phyloP scores from a whole-genome alignment of 2,888 invertebrate genomes.

The Caenorhabditis sp. region DNA sequence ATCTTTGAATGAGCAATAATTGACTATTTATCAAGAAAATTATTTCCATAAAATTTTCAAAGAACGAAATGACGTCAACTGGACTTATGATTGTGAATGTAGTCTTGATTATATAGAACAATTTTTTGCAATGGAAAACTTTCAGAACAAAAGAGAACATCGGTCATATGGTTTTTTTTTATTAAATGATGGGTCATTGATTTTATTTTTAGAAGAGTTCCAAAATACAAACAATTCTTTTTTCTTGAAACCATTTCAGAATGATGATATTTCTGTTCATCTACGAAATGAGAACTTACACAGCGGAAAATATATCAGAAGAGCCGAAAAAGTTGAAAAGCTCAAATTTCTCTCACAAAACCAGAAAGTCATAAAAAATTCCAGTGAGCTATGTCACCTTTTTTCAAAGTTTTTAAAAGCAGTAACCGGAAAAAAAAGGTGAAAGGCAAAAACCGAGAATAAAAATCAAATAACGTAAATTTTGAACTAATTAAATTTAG shows the following conservation, averaged over 20 bases:
- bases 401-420: no score
- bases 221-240: background rate
- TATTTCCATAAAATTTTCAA: background rate
- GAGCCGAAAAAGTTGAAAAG: no score
- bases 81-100: no score
- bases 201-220: background rate
- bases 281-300: no score
- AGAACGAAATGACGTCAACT: background rate
- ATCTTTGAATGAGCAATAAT: background rate
- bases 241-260: background rate
- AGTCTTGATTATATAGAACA: background rate
- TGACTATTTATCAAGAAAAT: background rate
- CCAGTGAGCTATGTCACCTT: background rate
- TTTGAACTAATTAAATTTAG: background rate
- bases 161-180: background rate
- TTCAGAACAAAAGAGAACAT: background rate
- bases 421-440: no score
- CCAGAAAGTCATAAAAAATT: background rate
- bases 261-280: background rate
- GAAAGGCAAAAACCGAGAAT: no score
- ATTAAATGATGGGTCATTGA: background rate
- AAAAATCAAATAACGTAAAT: no score
- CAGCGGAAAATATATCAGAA: no score
- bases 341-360: no score
- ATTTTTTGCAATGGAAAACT: background rate